These are phyloP conservation scores for Sebastolobus altivelis DNA, from an alignment of 2,797 vertebrate genomes.

Conservation along the genomic window DNA sequence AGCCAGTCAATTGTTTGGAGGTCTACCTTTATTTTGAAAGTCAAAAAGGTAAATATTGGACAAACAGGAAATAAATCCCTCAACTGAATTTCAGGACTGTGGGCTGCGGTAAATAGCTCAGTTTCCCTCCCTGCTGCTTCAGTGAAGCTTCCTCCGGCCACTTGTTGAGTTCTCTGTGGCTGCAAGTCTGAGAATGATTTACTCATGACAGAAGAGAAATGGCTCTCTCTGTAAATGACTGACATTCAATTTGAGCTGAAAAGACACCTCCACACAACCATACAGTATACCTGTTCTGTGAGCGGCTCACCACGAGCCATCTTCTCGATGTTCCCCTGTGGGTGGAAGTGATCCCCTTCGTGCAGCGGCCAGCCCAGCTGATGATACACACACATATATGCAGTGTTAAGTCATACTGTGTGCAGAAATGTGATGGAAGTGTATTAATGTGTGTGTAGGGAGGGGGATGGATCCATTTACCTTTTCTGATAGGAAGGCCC, in stretches of 20 bases:
- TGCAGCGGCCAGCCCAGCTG: constrained; percentile 92
- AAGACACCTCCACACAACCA: constrained; percentile 11
- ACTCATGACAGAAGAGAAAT: constrained; percentile 11
- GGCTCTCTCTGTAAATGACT: constrained; percentile 27
- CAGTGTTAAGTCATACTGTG: not conserved
- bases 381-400: constrained; percentile 6
- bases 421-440: not conserved
- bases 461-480: constrained; percentile 67
- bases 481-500: constrained; percentile 84
- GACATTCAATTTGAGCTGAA: constrained; percentile 23
- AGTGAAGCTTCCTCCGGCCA: constrained; percentile 6
- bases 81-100: constrained; percentile 14
- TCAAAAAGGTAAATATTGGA: constrained; percentile 42
- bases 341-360: constrained; percentile 92
- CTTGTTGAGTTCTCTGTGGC: constrained; percentile 37
- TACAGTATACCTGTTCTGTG: constrained; percentile 87
- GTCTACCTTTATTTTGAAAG: constrained; percentile 41
- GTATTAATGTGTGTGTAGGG: not conserved
- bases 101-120: constrained; percentile 15
- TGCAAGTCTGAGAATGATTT: constrained; percentile 28
- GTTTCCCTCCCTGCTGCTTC: constrained; percentile 5
- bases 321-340: constrained; percentile 88
- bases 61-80: constrained; percentile 35
- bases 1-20: constrained; percentile 53
- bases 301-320: constrained; percentile 90